Evolutionary conservation across 1,140 invertebrate genomes (phyloP).

Genomic region (Gryllus bimaculatus): DNA sequence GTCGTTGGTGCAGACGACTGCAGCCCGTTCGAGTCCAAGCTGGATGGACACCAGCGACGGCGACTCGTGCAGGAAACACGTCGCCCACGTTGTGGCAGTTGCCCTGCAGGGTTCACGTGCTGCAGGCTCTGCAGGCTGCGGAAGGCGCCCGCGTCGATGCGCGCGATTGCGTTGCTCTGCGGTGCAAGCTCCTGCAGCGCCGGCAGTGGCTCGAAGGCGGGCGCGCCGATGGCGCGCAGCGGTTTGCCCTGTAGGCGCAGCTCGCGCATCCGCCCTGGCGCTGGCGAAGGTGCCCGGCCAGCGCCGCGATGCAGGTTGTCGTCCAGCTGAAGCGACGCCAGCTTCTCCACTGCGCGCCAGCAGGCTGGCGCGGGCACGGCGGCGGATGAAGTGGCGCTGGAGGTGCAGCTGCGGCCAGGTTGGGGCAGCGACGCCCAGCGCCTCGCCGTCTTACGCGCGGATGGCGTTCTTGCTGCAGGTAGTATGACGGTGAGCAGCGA

Average conservation of each 20-base stretch:
- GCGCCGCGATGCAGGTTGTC: slow-evolving; percentile 75
- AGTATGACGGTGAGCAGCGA: slow-evolving; percentile 72
- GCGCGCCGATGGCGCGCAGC: slow-evolving; percentile 49
- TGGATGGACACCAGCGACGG: slow-evolving; percentile 75
- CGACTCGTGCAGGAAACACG: slow-evolving; percentile 59
- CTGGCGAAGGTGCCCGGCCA: slow-evolving; percentile 70
- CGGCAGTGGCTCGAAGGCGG: slow-evolving; percentile 64
- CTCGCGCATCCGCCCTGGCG: slow-evolving; percentile 61
- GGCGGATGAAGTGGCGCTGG: slow-evolving; percentile 70
- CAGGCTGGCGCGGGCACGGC: slow-evolving; percentile 62
- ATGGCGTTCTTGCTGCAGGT: slow-evolving; percentile 58
- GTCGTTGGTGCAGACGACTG: slow-evolving; percentile 62
- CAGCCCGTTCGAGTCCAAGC: slow-evolving; percentile 72
- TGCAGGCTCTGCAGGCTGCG: slow-evolving; percentile 69
- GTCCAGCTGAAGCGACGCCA: slow-evolving; percentile 79
- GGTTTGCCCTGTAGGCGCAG: slow-evolving; percentile 70
- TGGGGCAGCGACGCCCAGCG: slow-evolving; percentile 60
- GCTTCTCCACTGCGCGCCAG: slow-evolving; percentile 42
- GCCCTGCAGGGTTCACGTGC: slow-evolving; percentile 76
- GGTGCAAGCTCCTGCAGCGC: slow-evolving; percentile 73
- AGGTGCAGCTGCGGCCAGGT: slow-evolving; percentile 77
- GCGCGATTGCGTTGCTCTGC: slow-evolving; percentile 73
- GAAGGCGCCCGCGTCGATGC: slow-evolving; percentile 74
- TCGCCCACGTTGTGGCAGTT: slow-evolving; percentile 69
- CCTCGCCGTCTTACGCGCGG: slow-evolving; percentile 79